phyloP scores from a whole-genome alignment of 2,113 vertebrate genomes.

The Toxotes chatareus region DNA sequence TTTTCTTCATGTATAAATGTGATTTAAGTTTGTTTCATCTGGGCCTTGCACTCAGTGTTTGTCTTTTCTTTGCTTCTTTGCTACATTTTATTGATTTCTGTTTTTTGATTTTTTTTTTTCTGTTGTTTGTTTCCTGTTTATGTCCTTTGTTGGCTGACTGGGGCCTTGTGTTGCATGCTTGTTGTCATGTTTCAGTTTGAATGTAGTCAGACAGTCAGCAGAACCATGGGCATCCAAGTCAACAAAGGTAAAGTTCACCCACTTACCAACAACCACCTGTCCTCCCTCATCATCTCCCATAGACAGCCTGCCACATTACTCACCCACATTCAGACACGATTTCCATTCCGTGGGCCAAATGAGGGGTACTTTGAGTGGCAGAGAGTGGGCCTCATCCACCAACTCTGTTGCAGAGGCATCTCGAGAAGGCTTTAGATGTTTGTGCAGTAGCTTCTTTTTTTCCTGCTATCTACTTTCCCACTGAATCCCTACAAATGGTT shows the following conservation, averaged over 20 bases:
- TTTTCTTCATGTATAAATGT: constrained; percentile 51
- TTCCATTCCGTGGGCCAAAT: constrained; percentile 51
- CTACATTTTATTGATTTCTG: constrained; percentile 65
- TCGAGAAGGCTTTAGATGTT: constrained; percentile 43
- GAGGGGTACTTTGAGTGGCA: constrained; percentile 45
- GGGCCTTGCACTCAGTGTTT: constrained; percentile 37
- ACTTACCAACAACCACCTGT: constrained; percentile 55
- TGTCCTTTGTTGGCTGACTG: constrained; percentile 71
- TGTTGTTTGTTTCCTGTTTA: constrained; percentile 52
- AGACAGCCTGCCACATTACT: constrained; percentile 45
- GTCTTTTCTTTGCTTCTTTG: constrained; percentile 57
- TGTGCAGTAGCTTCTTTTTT: constrained; percentile 32
- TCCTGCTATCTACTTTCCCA: constrained; percentile 9
- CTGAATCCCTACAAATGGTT: constrained; percentile 17
- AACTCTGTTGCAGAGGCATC: constrained; percentile 38
- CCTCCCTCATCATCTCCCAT: constrained; percentile 40
- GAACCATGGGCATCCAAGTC: constrained; percentile 78
- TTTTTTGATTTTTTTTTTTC: constrained; percentile 43
- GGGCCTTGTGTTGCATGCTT: constrained; percentile 81
- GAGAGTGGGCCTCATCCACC: constrained; percentile 41
- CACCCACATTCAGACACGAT: constrained; percentile 47
- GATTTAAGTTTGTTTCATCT: constrained; percentile 54
- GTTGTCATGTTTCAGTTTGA: constrained; percentile 84
- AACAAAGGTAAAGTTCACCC: constrained; percentile 84
- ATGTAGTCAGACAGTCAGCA: constrained; percentile 83